Base-by-base conservation (phyloP, 2,113 vertebrate genomes). In the Tiliqua scincoides region DNA sequence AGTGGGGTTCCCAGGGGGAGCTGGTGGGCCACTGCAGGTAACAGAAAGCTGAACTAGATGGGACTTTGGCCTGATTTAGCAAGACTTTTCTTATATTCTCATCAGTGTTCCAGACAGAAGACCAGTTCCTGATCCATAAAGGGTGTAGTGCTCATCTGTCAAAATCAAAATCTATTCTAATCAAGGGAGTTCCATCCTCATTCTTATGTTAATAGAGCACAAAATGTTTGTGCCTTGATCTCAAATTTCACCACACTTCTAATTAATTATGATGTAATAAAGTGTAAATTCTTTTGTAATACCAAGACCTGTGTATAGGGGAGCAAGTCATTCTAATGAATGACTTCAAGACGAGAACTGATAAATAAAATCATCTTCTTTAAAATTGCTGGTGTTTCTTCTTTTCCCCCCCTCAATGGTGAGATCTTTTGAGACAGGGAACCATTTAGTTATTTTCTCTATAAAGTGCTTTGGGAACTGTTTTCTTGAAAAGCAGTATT, bases 211-310 rank as follows among this genome's bases (percentile, higher is more conserved):
- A 79, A 79, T 72, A 14, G 54, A 27, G 12, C 21, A 79, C 8
- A n/a, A 72, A 62, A 83, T 73, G 25, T 73, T 6, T 67, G 48
- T 25, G 82, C 59, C 65, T 75, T 74, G 73, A 67, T 77, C 73
- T 35, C 62, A 54, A 10, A 37, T 77, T 71, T 79, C 54, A 72
- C 59, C 67, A 72, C 48, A 79, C 25, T 30, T 71, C 65, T 79
- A 59, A 85, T 79, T 86, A 73, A 35, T 80, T 40, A 79, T 85
- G 68, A 37, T 35, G 84, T 27, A 80, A 79, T 79, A 63, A 62
- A 86, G 68, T 78, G 27, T 59, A 37, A 52, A 2, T 70, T 79
- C n/a, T 72, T 79, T 35, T 72, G 57, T n/a, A 79, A 63, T 18
- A 71, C n/a, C 43, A 84, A 67, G n/a, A 37, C 48, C 48, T 78